Base-by-base conservation (phyloP, 2,888 invertebrate species). In the Muschampia plurimacula region DNA sequence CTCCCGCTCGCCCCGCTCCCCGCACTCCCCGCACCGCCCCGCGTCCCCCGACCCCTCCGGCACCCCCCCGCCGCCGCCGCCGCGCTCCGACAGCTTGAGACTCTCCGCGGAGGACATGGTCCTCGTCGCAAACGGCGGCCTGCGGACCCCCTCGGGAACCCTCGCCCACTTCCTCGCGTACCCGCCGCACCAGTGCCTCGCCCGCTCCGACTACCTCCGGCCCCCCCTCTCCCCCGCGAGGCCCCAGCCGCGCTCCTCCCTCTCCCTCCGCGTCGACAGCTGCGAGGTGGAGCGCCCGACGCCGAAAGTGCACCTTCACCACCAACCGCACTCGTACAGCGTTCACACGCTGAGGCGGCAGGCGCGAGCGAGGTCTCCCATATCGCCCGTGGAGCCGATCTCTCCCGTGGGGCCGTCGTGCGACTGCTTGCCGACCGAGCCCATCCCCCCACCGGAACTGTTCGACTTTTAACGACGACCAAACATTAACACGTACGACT, bases 91-190 rank as follows among this genome's bases (percentile, higher is more conserved):
- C 82, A 86, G 88, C 72, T 83, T 91, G n/a, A 86, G 90, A 10
- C 89, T 93, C 0, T 92, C 93, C 49, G 90, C 92, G 12, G 93
- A 92, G 68, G 91, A 93, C 80, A 93, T 94, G 89, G 91, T 92
- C 15, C 81, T 89, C 3, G 86, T 93, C 2, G 94, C 93, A 68
- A 93, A 94, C 86, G 93, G 91, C 2, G 94, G 94, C 1, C 82
- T 87, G 65, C 76, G 89, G 0, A 93, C 93, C 0, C 83, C 89
- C 0, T 85, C 91, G 2, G 94, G 94, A 10, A 89, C 91, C 32
- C 78, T 93, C 0, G 88, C 89, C 0, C 93, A 94, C 78, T 93
- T 92, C 81, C 85, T 93, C 0, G 86, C 87, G 0, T 88, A 87
- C 78, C 83, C 86, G 2, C 86, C 88, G 2, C 83, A 86, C 0